Conservation (phyloP, 2,797 vertebrate species). For the Enteromius thamalakanensis region DNA sequence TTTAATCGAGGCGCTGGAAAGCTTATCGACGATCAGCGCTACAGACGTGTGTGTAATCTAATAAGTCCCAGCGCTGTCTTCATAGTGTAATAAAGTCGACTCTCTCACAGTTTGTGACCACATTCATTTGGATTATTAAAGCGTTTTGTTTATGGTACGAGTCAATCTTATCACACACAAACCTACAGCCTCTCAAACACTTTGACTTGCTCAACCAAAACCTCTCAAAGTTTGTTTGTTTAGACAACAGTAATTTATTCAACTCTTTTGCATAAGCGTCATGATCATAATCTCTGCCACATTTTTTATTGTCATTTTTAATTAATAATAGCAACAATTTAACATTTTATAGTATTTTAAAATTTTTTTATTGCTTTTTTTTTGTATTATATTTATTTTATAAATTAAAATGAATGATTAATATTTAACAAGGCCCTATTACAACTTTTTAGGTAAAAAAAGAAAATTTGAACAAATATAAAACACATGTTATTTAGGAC, state of each 20-base stretch:
- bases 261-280: neutral
- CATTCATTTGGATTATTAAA: neutral
- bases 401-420: too few species aligned
- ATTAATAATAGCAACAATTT: neutral
- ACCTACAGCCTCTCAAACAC: neutral
- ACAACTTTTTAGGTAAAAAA: neutral
- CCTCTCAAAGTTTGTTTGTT: neutral
- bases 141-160: neutral
- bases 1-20: slow-evolving; percentile 28
- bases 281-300: neutral
- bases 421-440: neutral
- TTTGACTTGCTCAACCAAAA: neutral
- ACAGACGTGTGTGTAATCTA: neutral
- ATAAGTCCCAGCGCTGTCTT: neutral
- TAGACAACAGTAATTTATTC: neutral
- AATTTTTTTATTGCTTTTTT: neutral
- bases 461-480: too few species aligned
- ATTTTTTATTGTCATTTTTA: neutral
- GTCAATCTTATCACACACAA: neutral
- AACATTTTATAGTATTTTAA: neutral
- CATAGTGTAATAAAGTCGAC: neutral
- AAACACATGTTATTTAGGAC: neutral
- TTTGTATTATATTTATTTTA: neutral
- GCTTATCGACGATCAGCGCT: slow-evolving; percentile 9
- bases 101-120: neutral